Base-by-base conservation (phyloP, 1,140 invertebrate genomes). In the Galleria mellonella region DNA sequence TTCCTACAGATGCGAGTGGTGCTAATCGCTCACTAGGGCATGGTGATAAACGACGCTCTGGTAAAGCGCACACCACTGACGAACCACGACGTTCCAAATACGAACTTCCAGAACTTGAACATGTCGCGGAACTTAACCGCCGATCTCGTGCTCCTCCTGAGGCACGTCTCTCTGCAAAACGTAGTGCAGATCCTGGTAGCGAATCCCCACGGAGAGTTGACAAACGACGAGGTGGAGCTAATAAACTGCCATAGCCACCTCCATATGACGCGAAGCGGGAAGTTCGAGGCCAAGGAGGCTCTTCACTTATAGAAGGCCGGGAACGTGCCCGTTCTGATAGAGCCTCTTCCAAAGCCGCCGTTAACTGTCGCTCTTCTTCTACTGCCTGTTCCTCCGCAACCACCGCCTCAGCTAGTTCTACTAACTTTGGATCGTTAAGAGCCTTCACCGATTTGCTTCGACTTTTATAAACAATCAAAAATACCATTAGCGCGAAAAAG, bases 391-490 rank as follows among this genome's bases (percentile, higher is more conserved):
- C 89, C 48, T 93, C 93, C 17, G 92, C 93, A 45, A 93, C 93
- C 28, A 92, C 92, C 0, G 92, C 92, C 6, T 92, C 92, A 2
- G 89, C 89, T 7, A 89, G 72, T 27, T 89, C 89, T 5, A 89
- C 90, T 57, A 91, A 79, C 64, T 91, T 90, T 9, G 90, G 90
- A 75, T 91, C 90, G 59, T 90, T 90, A 35, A 92, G 63, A n/a
- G 90, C 91, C 62, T 91, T 90, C 41, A 91, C 88, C 49, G 90
- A 90, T 84, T 91, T 91, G 64, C 90, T 91, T 67, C 92, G 91
- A 75, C 93, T 95, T 81, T 97, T 97, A 87, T 95, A 96, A 31
- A 96, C 89, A 44, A 97, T 92, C 49, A 95, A 88, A 64, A 96
- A 90, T 9, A 95, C 93, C 91, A 96, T 96, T 52, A 96, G 84